Evolutionary conservation across 2,888 invertebrate species (phyloP).

Genomic region (Dasysyrphus albostriatus): DNA sequence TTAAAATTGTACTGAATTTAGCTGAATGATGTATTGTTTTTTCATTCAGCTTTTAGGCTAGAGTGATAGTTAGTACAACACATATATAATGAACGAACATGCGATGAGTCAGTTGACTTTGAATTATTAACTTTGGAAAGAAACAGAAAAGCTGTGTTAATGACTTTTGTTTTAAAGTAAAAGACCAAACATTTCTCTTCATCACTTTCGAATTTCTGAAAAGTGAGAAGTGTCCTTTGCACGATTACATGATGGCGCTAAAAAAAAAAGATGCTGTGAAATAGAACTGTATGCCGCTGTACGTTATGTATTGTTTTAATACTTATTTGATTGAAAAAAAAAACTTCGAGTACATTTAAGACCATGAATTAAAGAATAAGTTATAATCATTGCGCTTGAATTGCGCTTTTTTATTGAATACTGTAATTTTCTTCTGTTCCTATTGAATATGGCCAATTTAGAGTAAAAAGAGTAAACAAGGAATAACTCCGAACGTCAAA

Average conservation of each 20-base stretch:
- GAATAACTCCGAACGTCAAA: too few species aligned
- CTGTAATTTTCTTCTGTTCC: too few species aligned
- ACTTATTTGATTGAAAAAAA: too few species aligned
- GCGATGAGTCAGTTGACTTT: not conserved
- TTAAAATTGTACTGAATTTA: constrained; percentile 25
- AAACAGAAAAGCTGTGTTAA: not conserved
- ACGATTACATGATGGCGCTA: not conserved
- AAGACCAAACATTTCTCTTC: not conserved
- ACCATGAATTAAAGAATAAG: too few species aligned
- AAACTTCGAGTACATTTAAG: too few species aligned
- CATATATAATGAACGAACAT: not conserved
- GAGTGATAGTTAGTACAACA: constrained; percentile 12
- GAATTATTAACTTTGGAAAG: not conserved
- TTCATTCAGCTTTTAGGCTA: not conserved
- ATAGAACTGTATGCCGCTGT: too few species aligned
- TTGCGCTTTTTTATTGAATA: too few species aligned
- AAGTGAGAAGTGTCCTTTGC: not conserved
- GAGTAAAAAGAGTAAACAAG: too few species aligned
- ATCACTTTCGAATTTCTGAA: not conserved
- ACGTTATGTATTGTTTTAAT: too few species aligned
- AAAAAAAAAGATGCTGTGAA: not conserved
- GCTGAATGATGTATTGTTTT: not conserved
- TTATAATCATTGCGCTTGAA: too few species aligned
- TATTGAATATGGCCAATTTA: too few species aligned
- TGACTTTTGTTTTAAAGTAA: not conserved